Evolutionary conservation across 2,113 vertebrate genomes (phyloP).

Genomic region (Eira barbara): DNA sequence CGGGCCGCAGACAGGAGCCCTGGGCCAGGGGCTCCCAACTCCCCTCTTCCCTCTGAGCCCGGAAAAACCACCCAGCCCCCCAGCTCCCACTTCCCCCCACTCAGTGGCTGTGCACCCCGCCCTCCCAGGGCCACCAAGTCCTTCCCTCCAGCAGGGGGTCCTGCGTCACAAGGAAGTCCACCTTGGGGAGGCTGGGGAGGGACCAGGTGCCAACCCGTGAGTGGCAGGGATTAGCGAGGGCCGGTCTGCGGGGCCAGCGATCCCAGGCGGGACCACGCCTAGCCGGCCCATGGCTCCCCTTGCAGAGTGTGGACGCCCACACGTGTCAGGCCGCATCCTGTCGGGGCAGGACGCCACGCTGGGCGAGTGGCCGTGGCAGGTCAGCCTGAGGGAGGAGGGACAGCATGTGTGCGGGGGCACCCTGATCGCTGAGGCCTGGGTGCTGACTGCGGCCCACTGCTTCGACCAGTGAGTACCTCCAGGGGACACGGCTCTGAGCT

Average conservation of each 20-base stretch:
- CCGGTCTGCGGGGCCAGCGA: not conserved
- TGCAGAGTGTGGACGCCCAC: slow-evolving; percentile 5
- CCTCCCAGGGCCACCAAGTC: not conserved
- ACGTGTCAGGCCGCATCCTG: not conserved
- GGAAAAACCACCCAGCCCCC: not conserved
- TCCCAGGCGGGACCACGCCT: rapidly evolving
- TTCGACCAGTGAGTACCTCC: not conserved
- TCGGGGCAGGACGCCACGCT: not conserved
- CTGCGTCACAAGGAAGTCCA: not conserved
- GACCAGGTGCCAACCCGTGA: not conserved
- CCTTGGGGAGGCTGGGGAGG: not conserved
- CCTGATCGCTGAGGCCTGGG: slow-evolving; percentile 73
- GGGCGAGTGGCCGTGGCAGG: slow-evolving; percentile 84
- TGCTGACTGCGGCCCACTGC: slow-evolving; percentile 76
- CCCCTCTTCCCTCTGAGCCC: not conserved
- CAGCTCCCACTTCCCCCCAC: not conserved
- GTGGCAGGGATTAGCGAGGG: not conserved
- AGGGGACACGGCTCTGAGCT: not conserved
- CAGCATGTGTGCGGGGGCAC: slow-evolving; percentile 82
- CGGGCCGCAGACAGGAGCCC: not conserved
- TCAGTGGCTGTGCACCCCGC: no score
- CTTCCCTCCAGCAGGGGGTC: not conserved
- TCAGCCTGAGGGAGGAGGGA: slow-evolving; percentile 76
- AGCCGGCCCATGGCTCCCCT: rapidly evolving
- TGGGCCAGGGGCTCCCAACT: not conserved